phyloP scores from a whole-genome alignment of 2,888 invertebrate genomes.

The Unio delphinus region DNA sequence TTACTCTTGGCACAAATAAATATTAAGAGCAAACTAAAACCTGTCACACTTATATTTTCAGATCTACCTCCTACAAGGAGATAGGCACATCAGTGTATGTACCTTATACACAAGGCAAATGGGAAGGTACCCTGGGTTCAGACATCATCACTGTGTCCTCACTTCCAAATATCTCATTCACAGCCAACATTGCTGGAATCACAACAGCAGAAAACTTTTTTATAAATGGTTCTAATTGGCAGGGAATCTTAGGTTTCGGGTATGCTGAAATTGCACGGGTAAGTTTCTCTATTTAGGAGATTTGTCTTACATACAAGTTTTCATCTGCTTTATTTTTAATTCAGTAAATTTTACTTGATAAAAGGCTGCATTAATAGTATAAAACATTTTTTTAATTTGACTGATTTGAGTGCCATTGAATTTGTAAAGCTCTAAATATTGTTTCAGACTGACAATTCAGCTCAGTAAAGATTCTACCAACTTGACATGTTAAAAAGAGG shows the following conservation, averaged over 20 bases:
- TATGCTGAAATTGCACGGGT: slow-evolving; percentile 71
- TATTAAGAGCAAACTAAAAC: not conserved
- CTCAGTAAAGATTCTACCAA: too few species aligned
- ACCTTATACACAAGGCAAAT: slow-evolving; percentile 77
- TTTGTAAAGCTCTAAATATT: too few species aligned
- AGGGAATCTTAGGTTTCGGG: slow-evolving; percentile 78
- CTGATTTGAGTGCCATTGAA: too few species aligned
- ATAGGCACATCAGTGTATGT: slow-evolving; percentile 63
- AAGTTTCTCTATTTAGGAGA: slow-evolving; percentile 11
- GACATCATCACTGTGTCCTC: slow-evolving; percentile 73
- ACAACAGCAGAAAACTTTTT: slow-evolving; percentile 76
- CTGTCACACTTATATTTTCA: slow-evolving; percentile 28
- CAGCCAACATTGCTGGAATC: slow-evolving; percentile 75
- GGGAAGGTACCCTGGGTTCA: slow-evolving; percentile 74
- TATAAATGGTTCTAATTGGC: slow-evolving; percentile 78
- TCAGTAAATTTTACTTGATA: too few species aligned
- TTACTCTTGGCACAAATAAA: not conserved
- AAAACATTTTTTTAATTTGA: too few species aligned
- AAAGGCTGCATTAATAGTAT: too few species aligned
- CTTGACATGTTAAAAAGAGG: too few species aligned
- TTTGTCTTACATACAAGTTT: not conserved
- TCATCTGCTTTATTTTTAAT: not conserved
- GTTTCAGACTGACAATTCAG: too few species aligned
- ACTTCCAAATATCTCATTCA: slow-evolving; percentile 71
- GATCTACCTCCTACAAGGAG: slow-evolving; percentile 71